A percentile compares a stretch with the other conserved stretches of the same genome.
Conservation (phyloP, 2,888 invertebrate species). For the Drosophila imparisetae region DNA sequence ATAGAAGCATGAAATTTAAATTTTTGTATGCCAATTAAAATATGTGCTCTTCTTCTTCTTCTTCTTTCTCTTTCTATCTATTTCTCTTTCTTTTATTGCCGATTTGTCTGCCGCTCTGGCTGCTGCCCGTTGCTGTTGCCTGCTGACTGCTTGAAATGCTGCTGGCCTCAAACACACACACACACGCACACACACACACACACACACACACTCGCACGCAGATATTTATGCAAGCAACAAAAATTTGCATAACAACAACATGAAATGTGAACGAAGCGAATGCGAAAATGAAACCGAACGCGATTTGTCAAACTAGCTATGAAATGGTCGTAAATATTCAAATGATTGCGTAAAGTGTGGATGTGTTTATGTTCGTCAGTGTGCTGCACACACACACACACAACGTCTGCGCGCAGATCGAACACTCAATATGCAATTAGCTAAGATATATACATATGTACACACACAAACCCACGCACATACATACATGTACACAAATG, state of each 20-base stretch:
- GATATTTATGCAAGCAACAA: conserved; percentile 24
- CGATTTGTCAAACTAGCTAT: conserved; percentile 54
- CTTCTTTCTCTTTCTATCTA: conserved; percentile 48
- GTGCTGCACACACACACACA: conserved; percentile 10
- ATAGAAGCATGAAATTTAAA: conserved; percentile 54
- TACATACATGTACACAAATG: conserved; percentile 1
- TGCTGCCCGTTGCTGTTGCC: conserved; percentile 39
- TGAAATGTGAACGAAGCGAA: conserved; percentile 51
- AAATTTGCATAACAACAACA: conserved; percentile 63
- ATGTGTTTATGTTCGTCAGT: conserved; percentile 47
- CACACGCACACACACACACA: conserved; percentile 8
- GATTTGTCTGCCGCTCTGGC: conserved; percentile 24
- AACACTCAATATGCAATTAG: conserved; percentile 33
- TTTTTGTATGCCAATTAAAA: conserved; percentile 70
- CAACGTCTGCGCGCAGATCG: conserved; percentile 2
- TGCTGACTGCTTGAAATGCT: conserved; percentile 33
- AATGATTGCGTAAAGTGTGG: conserved; percentile 52
- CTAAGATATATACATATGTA: background rate
- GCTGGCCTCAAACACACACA: conserved; percentile 8
- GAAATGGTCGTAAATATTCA: conserved; percentile 54
- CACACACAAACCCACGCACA: background rate
- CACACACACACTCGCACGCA: conserved; percentile 18
- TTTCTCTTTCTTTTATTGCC: conserved; percentile 41
- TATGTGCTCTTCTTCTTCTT: conserved; percentile 58
- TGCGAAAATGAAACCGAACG: conserved; percentile 41